Percentiles rank a stretch among this genome's conserved stretches.
phyloP scores from a whole-genome alignment of 2,113 vertebrate genomes.

The Mola mola region DNA sequence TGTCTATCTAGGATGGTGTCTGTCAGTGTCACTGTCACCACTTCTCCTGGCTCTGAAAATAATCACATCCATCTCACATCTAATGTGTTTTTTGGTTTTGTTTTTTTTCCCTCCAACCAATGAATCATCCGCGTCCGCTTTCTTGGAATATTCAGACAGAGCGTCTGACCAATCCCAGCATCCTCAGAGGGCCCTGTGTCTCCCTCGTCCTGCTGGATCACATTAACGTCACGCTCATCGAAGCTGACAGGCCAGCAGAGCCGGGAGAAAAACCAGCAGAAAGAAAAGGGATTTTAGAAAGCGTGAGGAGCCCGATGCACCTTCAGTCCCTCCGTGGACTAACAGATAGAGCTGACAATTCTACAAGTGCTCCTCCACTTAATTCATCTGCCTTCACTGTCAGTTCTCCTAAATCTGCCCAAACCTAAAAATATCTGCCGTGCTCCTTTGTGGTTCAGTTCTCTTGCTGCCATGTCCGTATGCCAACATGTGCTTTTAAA shows the following conservation, averaged over 20 bases:
- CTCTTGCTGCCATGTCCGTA: conserved; percentile 9
- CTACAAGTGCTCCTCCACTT: conserved; percentile 22
- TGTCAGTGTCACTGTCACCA: conserved; percentile 34
- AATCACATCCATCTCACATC: conserved; percentile 30
- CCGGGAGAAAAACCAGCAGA: conserved; percentile 49
- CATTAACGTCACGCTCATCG: conserved; percentile 62
- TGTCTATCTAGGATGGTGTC: conserved; percentile 9
- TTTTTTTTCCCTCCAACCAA: no score
- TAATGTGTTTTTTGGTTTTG: conserved; percentile 14
- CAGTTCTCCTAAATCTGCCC: conserved; percentile 30
- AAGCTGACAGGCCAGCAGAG: conserved; percentile 58
- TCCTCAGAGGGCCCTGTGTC: conserved; percentile 35
- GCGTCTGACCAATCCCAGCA: conserved; percentile 50
- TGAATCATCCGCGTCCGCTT: conserved; percentile 11
- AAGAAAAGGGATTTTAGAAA: conserved; percentile 41
- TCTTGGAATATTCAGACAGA: conserved; percentile 33
- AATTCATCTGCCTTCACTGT: conserved; percentile 10
- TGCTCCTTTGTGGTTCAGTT: conserved; percentile 22
- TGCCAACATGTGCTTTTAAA: no score
- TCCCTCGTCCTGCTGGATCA: conserved; percentile 65
- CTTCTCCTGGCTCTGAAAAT: conserved; percentile 40
- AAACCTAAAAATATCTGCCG: conserved; percentile 19
- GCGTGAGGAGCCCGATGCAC: conserved; percentile 41
- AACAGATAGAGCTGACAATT: conserved; percentile 28
- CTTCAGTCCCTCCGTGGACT: conserved; percentile 30